Percentiles rank a stretch among this genome's conserved stretches.
phyloP scores from a whole-genome alignment of 1,140 invertebrate species.

The Neotoxoptera formosana region DNA sequence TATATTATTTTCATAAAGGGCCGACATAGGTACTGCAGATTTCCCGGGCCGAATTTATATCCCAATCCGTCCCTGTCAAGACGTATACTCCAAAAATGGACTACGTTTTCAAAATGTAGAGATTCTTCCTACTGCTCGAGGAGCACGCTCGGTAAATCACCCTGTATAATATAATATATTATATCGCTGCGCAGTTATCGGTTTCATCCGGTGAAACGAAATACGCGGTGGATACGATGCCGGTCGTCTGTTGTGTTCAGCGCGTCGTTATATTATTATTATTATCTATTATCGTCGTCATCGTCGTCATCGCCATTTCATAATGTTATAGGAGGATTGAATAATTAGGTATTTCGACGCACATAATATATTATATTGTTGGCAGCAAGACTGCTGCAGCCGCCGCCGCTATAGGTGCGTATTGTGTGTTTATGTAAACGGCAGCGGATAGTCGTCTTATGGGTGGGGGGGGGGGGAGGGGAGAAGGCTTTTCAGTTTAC shows the following conservation, averaged over 20 bases:
- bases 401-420: neutral
- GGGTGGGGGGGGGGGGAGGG: too few species aligned
- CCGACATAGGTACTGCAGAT: too few species aligned
- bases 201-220: neutral
- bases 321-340: neutral
- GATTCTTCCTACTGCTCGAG: too few species aligned
- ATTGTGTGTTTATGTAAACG: neutral
- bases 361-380: neutral
- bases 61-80: too few species aligned
- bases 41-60: too few species aligned
- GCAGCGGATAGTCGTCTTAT: neutral
- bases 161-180: neutral
- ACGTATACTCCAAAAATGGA: too few species aligned
- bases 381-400: too few species aligned
- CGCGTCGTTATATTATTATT: neutral
- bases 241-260: neutral
- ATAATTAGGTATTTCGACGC: neutral
- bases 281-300: neutral
- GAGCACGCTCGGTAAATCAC: neutral
- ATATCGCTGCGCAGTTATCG: neutral
- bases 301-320: neutral
- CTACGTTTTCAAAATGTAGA: too few species aligned
- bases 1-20: too few species aligned
- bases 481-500: neutral
- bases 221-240: slow-evolving; percentile 1